Evolutionary conservation across 2,113 vertebrate species (phyloP).

Genomic region (Shinisaurus crocodilurus): DNA sequence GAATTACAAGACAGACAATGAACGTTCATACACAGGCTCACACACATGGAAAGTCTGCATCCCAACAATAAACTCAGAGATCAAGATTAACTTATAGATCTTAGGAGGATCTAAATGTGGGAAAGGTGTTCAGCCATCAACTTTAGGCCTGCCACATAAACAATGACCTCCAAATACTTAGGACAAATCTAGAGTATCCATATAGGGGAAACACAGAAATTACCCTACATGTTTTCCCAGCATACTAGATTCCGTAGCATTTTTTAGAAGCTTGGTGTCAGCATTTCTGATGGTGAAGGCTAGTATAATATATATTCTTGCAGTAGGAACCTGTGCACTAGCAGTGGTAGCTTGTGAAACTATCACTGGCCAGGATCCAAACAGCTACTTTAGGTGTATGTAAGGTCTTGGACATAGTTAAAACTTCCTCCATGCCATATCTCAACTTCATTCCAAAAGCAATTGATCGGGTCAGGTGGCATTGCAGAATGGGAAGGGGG

Average conservation of each 20-base stretch:
- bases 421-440: not conserved
- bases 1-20: not conserved
- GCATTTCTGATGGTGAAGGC: not conserved
- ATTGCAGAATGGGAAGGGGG: not conserved
- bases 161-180: not conserved
- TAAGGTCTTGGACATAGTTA: not conserved
- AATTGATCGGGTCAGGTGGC: not conserved
- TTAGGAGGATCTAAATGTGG: not conserved
- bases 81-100: not conserved
- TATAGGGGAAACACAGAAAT: not conserved
- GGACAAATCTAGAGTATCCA: not conserved
- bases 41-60: conserved; percentile 34
- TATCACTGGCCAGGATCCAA: not conserved
- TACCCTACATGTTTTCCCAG: not conserved
- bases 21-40: not conserved
- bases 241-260: not conserved
- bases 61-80: conserved; percentile 39
- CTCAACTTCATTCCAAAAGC: not conserved
- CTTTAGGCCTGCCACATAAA: not conserved
- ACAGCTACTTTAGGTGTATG: not conserved
- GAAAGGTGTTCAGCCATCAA: not conserved
- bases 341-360: not conserved
- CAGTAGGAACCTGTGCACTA: not conserved
- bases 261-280: not conserved
- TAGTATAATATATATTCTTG: not conserved